phyloP scores from a whole-genome alignment of 1,140 invertebrate genomes.

The Lasaia peninsularis region DNA sequence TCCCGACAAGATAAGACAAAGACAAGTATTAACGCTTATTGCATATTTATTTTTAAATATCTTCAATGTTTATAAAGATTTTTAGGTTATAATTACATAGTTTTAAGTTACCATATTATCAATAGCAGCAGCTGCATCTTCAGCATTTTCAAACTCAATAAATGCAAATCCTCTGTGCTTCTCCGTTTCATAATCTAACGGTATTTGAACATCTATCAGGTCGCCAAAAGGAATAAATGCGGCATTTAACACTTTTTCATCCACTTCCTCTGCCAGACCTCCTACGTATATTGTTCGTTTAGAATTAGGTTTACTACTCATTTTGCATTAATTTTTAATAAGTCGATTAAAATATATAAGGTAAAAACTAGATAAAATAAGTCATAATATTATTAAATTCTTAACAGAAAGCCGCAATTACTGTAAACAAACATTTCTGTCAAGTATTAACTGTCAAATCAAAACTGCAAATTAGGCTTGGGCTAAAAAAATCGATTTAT shows the following conservation, averaged over 20 bases:
- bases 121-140: conserved; percentile 98
- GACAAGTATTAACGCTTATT: background rate
- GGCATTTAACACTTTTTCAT: conserved; percentile 95
- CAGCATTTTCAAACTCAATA: conserved; percentile 96
- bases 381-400: no score
- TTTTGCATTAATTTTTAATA: conserved; percentile 23
- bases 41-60: no score
- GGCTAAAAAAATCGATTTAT: no score
- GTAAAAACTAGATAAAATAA: no score
- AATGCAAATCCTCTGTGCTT: conserved; percentile 99
- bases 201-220: conserved; percentile 97
- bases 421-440: no score
- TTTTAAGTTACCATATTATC: conserved; percentile 94
- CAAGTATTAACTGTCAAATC: no score
- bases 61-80: background rate
- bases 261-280: conserved; percentile 97
- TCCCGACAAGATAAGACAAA: background rate
- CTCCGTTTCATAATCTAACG: conserved; percentile 98
- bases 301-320: conserved; percentile 79
- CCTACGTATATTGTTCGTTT: conserved; percentile 91
- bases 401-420: no score
- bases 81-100: conserved; percentile 16
- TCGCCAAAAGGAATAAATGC: conserved; percentile 99
- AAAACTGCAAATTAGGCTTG: no score
- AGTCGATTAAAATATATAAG: no score